Evolutionary conservation across 2,888 invertebrate genomes (phyloP), one percentile per base, ranked within the genome.

Genomic region (Antheraea assamensis): DNA sequence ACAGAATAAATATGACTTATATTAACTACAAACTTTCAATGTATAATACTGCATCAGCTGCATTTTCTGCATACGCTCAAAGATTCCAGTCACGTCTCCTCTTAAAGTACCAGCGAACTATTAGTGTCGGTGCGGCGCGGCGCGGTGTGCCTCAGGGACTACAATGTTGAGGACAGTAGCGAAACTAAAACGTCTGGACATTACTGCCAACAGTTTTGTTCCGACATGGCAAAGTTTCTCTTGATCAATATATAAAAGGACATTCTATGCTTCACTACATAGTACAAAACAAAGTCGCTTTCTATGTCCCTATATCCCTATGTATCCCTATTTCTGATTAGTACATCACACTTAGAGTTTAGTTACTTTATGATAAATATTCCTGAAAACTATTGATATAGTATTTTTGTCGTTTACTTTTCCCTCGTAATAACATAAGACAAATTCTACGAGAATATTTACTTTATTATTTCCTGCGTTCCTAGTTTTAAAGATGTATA

Each of bases 141-240:
- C 30, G 61, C 61, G 61, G 61, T 17, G 17, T 64, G 30, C 61
- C 61, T 64, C 61, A 27, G 61, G 30, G 61, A 64, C 61, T 64
- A 64, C 61, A 64, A 5, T 64, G 61, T 30, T 64, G 30, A 15
- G 30, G 61, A 64, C 61, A 64, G 61, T 64, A 4, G 5, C 30
- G n/a, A 64, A 64, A 64, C 30, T 64, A 17, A 64, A 64, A 64
- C 61, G 30, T 64, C 30, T 64, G 61, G 30, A 30, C 27, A 30
- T 17, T 64, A 30, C 17, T 64, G 15, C 30, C 61, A 30, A 24
- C 24, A 24, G 13, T 24, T 58, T 58, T n/a, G 10, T 24, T 58
- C 58, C 58, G 15, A 58, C 24, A 8, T 58, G 13, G 24, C 5
- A 64, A 30, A 64, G 17, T 30, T 30, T 30, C 30, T 64, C 61